phyloP scores from a whole-genome alignment of 2,888 invertebrate species.

The Trissoscelio sp. region DNA sequence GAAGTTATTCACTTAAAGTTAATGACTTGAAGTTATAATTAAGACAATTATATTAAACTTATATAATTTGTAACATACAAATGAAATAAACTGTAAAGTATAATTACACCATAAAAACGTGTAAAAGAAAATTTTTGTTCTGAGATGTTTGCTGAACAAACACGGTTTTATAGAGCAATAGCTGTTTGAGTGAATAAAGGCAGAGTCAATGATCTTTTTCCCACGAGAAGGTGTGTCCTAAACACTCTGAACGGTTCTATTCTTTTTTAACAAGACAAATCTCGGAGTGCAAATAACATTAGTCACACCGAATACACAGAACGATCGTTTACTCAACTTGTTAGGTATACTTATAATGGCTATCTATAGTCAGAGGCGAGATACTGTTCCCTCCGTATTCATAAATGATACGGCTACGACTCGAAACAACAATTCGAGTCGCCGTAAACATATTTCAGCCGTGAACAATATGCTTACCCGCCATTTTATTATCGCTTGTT shows the following conservation, averaged over 20 bases:
- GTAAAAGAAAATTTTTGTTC: too few species aligned
- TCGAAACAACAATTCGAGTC: constrained; percentile 35
- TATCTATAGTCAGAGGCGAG: constrained; percentile 28
- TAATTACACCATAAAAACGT: too few species aligned
- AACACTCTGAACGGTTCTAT: constrained; percentile 44
- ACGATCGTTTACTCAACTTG: constrained; percentile 55
- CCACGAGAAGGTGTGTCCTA: constrained; percentile 45
- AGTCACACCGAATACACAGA: constrained; percentile 46
- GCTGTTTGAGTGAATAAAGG: constrained; percentile 3
- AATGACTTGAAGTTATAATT: too few species aligned
- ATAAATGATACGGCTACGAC: constrained; percentile 33
- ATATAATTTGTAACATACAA: too few species aligned
- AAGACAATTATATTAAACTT: too few species aligned
- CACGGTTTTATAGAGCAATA: neutral
- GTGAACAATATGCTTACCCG: constrained; percentile 27
- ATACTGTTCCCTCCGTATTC: constrained; percentile 34
- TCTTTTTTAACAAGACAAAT: constrained; percentile 55
- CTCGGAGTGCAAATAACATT: constrained; percentile 52
- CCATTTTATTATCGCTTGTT: constrained; percentile 22
- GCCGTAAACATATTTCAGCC: constrained; percentile 43
- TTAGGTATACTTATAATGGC: constrained; percentile 56
- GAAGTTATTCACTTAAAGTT: too few species aligned
- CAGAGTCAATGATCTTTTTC: constrained; percentile 43
- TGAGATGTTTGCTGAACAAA: constrained; percentile 1
- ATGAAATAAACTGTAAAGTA: too few species aligned